Base-by-base conservation (phyloP, 2,888 invertebrate genomes). In the Drosophila acutilabella region DNA sequence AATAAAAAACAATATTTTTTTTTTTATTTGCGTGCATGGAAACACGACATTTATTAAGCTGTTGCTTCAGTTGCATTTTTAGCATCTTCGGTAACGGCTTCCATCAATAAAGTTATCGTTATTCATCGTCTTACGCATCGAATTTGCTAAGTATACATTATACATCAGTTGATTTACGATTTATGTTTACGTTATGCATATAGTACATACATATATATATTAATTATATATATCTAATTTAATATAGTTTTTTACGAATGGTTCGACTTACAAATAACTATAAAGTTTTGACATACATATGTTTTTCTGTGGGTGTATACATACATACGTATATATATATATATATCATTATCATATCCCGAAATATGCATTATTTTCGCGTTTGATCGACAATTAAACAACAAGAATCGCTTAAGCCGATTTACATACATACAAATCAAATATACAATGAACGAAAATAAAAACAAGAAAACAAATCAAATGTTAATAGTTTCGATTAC, bases 61-160 rank as follows among this genome's bases (percentile, higher is more conserved):
- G 53, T 65, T 71, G 57, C 60, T 20, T 57, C 40, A 10, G 42
- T 51, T 45, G 40, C 64, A 30, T 44, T 44, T 59, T 13, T n/a
- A 40, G 41, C 64, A 51, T 23, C 36, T 48, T 59, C 16, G 36
- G 56, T 62, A 72, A 61, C 57, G 23, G 57, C 52, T 40, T 51
- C 42, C 13, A 48, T 50, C 36, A 52, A 58, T 18, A 54, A 50
- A 44, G 23, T 47, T 36, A 62, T 73, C 54, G 47, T 74, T 59
- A 56, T 33, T 40, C 23, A 57, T 70, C 60, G 53, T 71, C 71
- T 74, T 74, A 74, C 57, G 76, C 65, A 71, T 74, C 58, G 30
- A 64, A 69, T 79, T 67, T 58, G 74, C 83, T 83, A 81, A 83
- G 80, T 82, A 78, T 83, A 83, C 81, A 83, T 76, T 74, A 76